Evolutionary conservation across 1,140 invertebrate genomes (phyloP).

Genomic region (Telenomus remus): DNA sequence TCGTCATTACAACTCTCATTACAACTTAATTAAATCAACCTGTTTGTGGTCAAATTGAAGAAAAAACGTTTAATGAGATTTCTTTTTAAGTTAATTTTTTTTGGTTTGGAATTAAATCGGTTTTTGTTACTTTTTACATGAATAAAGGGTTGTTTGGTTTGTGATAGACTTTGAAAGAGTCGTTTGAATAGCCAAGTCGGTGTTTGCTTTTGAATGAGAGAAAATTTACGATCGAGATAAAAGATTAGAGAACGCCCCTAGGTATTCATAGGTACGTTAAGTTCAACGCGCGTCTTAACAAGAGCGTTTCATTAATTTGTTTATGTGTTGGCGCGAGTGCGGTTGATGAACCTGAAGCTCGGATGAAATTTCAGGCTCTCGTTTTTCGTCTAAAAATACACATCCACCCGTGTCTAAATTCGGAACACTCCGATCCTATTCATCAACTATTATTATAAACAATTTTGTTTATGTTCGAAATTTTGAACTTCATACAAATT

Average conservation of each 20-base stretch:
- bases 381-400: conserved; percentile 41
- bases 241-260: conserved; percentile 16
- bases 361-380: conserved; percentile 28
- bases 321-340: conserved; percentile 32
- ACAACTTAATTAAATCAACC: no score
- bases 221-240: conserved; percentile 32
- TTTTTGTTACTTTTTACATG: no score
- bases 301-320: conserved; percentile 50
- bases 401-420: conserved; percentile 15
- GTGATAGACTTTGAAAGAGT: conserved; percentile 13
- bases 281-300: conserved; percentile 27
- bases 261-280: conserved; percentile 22
- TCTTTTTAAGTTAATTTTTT: no score
- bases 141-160: neutral
- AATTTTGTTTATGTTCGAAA: no score
- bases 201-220: conserved; percentile 46
- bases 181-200: conserved; percentile 1
- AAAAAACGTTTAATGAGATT: no score
- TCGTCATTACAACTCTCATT: no score
- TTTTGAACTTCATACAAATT: no score
- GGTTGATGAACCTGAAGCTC: conserved; percentile 40
- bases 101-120: no score
- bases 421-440: no score
- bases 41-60: no score
- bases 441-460: no score